Conservation (phyloP, 2,797 vertebrate species). For the Parotocinclus haroldoi region DNA sequence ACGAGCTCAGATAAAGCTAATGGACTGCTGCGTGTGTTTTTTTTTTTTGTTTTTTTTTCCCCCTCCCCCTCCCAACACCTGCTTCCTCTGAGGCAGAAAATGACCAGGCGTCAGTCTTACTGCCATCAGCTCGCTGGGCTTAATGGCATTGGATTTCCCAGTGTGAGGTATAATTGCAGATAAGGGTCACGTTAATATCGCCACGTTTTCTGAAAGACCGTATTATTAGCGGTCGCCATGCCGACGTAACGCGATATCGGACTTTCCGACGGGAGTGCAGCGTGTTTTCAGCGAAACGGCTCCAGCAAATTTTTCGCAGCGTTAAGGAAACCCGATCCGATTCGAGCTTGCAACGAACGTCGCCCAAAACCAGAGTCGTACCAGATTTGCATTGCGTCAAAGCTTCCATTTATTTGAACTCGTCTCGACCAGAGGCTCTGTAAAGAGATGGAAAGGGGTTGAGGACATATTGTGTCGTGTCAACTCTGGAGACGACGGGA, state of each 20-base stretch:
- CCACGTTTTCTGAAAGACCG: not conserved
- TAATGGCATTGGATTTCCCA: conserved; percentile 65
- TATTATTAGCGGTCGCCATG: conserved; percentile 10
- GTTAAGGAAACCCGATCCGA: conserved; percentile 12
- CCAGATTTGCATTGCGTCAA: conserved; percentile 4
- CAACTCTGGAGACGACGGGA: conserved; percentile 7
- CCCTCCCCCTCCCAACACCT: conserved; percentile 53
- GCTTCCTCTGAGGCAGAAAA: conserved; percentile 70
- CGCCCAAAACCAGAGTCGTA: not conserved
- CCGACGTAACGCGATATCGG: conserved; percentile 20
- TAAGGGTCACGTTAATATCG: conserved; percentile 45
- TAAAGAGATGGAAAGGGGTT: not conserved
- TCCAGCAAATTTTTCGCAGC: conserved; percentile 25
- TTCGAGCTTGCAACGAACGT: conserved; percentile 17
- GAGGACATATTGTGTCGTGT: conserved; percentile 5
- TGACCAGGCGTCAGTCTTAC: conserved; percentile 61
- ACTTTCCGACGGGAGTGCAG: not conserved
- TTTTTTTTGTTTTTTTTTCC: conserved; percentile 27
- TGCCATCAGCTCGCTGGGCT: conserved; percentile 69
- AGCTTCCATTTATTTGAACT: conserved; percentile 12
- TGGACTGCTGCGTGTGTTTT: conserved; percentile 31
- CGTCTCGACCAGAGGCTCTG: not conserved
- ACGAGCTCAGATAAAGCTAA: conserved; percentile 28
- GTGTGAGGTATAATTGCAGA: conserved; percentile 64
- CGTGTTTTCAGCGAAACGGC: conserved; percentile 20